A percentile compares a stretch with the other conserved stretches of the same genome.
Conservation (phyloP, 2,888 invertebrate species). For the Nemotelus pantherinus region DNA sequence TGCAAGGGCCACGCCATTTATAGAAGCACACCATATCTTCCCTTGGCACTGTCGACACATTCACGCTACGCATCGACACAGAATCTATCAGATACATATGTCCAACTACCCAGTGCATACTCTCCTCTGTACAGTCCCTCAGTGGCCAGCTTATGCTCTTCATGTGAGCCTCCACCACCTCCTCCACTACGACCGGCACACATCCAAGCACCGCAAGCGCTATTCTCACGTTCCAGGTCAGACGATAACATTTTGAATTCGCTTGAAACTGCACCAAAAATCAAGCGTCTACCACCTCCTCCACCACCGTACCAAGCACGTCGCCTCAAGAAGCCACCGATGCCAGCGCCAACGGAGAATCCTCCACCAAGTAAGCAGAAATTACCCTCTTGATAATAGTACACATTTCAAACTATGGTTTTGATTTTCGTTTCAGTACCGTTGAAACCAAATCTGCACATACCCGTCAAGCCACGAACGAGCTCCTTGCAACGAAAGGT, state of each 20-base stretch:
- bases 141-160: conserved; percentile 72
- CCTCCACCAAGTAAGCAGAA: conserved; percentile 64
- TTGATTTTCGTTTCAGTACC: conserved; percentile 58
- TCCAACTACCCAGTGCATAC: conserved; percentile 72
- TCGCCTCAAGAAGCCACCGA: conserved; percentile 64
- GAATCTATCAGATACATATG: conserved; percentile 79
- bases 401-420: background rate
- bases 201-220: conserved; percentile 58
- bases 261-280: conserved; percentile 68
- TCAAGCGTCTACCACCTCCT: conserved; percentile 68
- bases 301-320: conserved; percentile 68
- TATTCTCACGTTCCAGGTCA: conserved; percentile 77
- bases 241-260: conserved; percentile 84
- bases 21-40: conserved; percentile 83
- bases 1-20: conserved; percentile 80
- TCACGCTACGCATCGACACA: conserved; percentile 83
- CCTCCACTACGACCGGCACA: conserved; percentile 70
- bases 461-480: conserved; percentile 16
- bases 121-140: conserved; percentile 74
- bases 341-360: conserved; percentile 66
- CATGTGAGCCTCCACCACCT: conserved; percentile 75
- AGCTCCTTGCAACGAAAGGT: conserved; percentile 33
- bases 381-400: conserved; percentile 1
- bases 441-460: conserved; percentile 55
- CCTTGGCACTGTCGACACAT: conserved; percentile 72